phyloP scores from a whole-genome alignment of 2,888 invertebrate genomes.

The Oegoconia quadripuncta region DNA sequence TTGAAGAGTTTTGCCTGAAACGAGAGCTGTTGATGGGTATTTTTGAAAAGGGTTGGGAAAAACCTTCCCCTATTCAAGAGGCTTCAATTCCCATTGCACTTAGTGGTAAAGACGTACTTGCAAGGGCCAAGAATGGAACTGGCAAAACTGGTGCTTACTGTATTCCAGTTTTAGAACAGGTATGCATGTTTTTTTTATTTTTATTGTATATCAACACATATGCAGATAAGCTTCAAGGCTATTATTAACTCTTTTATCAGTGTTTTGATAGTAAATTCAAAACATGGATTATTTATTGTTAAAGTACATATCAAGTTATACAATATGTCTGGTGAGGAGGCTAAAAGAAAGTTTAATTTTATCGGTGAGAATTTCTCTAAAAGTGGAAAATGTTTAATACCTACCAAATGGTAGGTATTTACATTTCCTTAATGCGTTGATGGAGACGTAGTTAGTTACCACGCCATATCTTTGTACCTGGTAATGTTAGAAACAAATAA shows the following conservation, averaged over 20 bases:
- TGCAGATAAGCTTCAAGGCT: conserved; percentile 2
- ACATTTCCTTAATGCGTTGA: too few species aligned
- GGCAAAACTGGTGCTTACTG: conserved; percentile 99
- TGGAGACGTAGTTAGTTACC: too few species aligned
- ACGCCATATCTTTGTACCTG: too few species aligned
- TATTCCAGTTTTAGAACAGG: conserved; percentile 98
- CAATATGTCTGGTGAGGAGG: too few species aligned
- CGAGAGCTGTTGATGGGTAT: conserved; percentile 99
- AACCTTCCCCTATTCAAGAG: conserved; percentile 99
- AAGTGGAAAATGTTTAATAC: too few species aligned
- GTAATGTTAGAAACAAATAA: too few species aligned
- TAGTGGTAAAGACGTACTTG: conserved; percentile 97
- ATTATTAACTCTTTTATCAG: neutral
- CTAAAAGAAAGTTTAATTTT: too few species aligned
- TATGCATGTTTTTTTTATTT: conserved; percentile 22
- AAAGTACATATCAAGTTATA: neutral
- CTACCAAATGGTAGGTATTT: too few species aligned
- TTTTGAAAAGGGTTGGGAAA: conserved; percentile 99
- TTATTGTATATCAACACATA: neutral
- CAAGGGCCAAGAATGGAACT: conserved; percentile 99
- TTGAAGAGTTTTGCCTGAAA: conserved; percentile 99
- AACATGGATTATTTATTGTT: neutral
- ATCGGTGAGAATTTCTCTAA: too few species aligned
- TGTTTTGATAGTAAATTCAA: neutral
- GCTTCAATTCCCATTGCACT: conserved; percentile 99